Percentiles rank a stretch among this genome's conserved stretches.
Conservation (phyloP, 2,797 vertebrate species). For the Pipistrellus kuhlii region DNA sequence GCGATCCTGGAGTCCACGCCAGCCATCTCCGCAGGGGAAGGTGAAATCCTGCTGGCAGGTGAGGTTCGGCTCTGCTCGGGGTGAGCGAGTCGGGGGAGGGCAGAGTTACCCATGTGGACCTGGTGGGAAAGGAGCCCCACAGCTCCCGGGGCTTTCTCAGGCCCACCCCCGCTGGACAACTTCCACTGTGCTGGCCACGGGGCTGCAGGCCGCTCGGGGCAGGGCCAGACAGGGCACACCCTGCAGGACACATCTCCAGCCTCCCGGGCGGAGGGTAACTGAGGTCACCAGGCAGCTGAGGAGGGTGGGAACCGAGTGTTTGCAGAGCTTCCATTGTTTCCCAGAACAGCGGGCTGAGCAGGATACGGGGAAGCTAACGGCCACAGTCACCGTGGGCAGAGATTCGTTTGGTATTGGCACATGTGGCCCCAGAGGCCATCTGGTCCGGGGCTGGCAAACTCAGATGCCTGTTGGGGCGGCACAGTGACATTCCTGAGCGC, state of each 20-base stretch:
- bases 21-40: accelerated
- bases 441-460: background rate
- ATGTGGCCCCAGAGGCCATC: background rate
- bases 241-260: background rate
- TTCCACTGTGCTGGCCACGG: background rate
- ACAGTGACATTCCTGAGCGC: accelerated
- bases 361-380: conserved; percentile 50
- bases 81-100: background rate
- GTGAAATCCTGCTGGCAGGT: background rate
- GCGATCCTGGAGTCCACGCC: accelerated
- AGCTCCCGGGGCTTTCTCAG: background rate
- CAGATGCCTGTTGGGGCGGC: background rate
- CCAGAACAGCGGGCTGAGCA: conserved; percentile 46
- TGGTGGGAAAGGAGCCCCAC: background rate
- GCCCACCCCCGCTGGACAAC: background rate
- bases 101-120: background rate
- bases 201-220: background rate
- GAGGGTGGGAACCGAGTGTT: conserved; percentile 59
- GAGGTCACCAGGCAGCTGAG: conserved; percentile 60
- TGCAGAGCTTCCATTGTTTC: conserved; percentile 37
- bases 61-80: background rate
- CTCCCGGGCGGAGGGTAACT: background rate
- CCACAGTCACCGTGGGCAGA: background rate
- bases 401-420: background rate
- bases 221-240: background rate